These are phyloP conservation scores for human (Homo sapiens) DNA, from an alignment of 2,113 vertebrate genomes.

Conservation along the genomic window DNA sequence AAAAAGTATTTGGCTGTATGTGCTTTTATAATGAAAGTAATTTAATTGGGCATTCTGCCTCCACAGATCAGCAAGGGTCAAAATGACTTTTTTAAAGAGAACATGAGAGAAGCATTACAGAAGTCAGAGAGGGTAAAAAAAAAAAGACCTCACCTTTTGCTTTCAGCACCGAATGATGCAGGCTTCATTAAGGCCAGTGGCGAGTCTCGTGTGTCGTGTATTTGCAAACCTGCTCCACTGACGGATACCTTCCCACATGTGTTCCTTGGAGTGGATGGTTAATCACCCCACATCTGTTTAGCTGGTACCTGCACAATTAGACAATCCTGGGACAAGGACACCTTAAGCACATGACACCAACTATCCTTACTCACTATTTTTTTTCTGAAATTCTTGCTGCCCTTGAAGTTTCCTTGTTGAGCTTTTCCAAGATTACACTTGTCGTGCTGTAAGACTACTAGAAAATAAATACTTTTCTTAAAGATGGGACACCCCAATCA, in stretches of 20 bases:
- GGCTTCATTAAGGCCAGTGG: neutral
- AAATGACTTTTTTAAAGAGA: slow-evolving; percentile 33
- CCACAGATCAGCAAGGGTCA: slow-evolving; percentile 57
- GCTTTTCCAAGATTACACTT: neutral
- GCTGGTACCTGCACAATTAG: neutral
- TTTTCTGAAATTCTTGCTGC: neutral
- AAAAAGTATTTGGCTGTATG: slow-evolving; percentile 64
- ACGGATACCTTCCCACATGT: neutral
- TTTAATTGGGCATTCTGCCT: slow-evolving; percentile 60
- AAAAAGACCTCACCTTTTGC: neutral
- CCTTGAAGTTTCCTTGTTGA: slow-evolving; percentile 7
- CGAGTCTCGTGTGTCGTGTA: fast-evolving
- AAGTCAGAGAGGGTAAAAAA: neutral
- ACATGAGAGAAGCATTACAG: neutral
- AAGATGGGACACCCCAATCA: neutral
- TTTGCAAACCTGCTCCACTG: neutral
- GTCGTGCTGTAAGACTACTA: neutral
- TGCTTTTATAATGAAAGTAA: slow-evolving; percentile 65
- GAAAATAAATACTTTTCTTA: neutral
- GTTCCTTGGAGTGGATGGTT: neutral
- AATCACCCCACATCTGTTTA: neutral
- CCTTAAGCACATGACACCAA: neutral
- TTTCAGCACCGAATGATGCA: neutral
- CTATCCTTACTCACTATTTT: neutral
- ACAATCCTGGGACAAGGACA: neutral